Evolutionary conservation across 2,888 invertebrate species (phyloP), one percentile per base, ranked within the genome.

Genomic region (Cerastis rubricosa): DNA sequence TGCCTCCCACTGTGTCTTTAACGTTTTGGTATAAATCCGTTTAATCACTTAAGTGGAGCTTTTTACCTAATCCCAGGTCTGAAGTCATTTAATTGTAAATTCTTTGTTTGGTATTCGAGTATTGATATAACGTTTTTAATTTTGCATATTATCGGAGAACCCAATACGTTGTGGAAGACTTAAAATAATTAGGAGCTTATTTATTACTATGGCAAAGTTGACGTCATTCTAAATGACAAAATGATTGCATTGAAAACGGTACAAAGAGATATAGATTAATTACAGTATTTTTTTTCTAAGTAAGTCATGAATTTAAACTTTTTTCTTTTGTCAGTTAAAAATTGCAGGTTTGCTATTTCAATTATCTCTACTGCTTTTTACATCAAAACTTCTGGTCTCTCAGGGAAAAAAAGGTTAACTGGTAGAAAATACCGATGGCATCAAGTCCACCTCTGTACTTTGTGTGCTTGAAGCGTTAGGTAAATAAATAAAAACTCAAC

Each of bases 41-140:
- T 90, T 91, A 91, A 91, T 91, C 87, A 85, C 71, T 78, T 84
- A 78, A 90, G 88, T 89, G 87, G 87, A 83, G 84, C 76, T 86
- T 80, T 83, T 71, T 78, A 72, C 68, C 49, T 81, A 81, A 84
- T 71, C 65, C 61, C 65, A 54, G 40, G 43, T 75, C 57, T 83
- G 64, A 29, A 43, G 67, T n/a, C 29, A 69, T 80, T 78, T 61
- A 59, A 49, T 76, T 71, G 65, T 68, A 45, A 7, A 65, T 59
- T 77, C 19, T 65, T 67, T 76, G 61, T 79, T 80, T 63, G 14
- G 45, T 14, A 54, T 63, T 40, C 54, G 11, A 54, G 11, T 59
- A 25, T 11, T 69, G 35, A 17, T 22, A 22, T 57, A 63, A 40
- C 7, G 17, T 25, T 65, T 68, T 25, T 19, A 2, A 1, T 57